A percentile compares a stretch with the other conserved stretches of the same genome.
phyloP scores from a whole-genome alignment of 2,113 vertebrate genomes.

The Sinocyclocheilus grahami region DNA sequence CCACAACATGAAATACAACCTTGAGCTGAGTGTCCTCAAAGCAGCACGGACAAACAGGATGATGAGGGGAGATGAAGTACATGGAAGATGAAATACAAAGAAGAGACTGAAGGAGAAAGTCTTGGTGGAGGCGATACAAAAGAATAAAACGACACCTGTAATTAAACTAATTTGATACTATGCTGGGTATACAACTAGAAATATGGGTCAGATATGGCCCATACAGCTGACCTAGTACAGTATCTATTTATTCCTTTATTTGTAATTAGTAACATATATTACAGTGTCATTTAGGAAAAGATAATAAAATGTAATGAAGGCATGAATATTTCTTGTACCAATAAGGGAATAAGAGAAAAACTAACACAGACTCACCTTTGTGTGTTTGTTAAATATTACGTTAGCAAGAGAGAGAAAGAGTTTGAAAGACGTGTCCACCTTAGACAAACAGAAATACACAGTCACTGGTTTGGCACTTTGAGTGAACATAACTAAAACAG shows the following conservation, averaged over 20 bases:
- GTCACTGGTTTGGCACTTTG: conserved; percentile 23
- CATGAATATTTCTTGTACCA: neutral
- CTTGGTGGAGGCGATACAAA: neutral
- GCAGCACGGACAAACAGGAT: neutral
- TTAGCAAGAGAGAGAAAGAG: conserved; percentile 25
- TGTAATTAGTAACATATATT: neutral
- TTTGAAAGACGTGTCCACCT: conserved; percentile 30
- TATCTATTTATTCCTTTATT: neutral
- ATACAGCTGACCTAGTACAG: neutral
- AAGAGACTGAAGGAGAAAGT: neutral
- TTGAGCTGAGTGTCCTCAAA: conserved; percentile 45
- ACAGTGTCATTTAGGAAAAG: neutral
- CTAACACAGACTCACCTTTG: conserved; percentile 33
- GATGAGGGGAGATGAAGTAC: neutral
- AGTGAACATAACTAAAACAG: conserved; percentile 29
- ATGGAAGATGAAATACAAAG: neutral
- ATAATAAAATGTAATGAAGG: neutral
- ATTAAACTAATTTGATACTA: neutral
- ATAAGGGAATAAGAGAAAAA: neutral
- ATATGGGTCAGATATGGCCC: neutral
- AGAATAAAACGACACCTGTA: neutral
- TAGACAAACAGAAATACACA: conserved; percentile 44
- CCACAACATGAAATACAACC: conserved; percentile 51
- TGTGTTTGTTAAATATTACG: neutral
- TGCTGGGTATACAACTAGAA: neutral